Conservation (phyloP, 2,888 invertebrate species). For the Gryllus longicercus region DNA sequence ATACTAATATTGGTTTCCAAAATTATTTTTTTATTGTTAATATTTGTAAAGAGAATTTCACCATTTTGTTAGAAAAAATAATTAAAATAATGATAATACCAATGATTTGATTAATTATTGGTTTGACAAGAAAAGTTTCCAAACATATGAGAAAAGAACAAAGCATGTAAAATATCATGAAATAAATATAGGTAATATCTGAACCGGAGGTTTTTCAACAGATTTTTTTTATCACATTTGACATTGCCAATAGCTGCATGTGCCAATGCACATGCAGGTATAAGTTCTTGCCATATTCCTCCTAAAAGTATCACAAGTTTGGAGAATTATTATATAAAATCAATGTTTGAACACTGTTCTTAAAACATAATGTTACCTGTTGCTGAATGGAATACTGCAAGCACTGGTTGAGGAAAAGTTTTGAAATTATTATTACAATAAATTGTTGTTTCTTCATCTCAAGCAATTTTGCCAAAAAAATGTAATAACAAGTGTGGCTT, state of each 20-base stretch:
- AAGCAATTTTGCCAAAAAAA: conserved; percentile 96
- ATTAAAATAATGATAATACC: too few species aligned
- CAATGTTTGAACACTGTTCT: neutral
- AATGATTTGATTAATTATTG: too few species aligned
- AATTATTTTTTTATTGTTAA: too few species aligned
- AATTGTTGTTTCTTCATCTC: conserved; percentile 72
- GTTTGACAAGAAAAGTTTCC: neutral
- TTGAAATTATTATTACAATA: conserved; percentile 98
- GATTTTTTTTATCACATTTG: conserved; percentile 63
- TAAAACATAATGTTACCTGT: conserved; percentile 58
- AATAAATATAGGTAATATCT: conserved; percentile 95
- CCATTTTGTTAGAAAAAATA: neutral
- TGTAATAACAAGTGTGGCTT: conserved; percentile 47
- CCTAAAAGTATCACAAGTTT: conserved; percentile 52
- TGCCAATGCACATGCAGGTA: conserved; percentile 96
- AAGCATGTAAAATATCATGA: conserved; percentile 97
- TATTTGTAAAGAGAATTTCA: too few species aligned
- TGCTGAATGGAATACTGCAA: conserved; percentile 92
- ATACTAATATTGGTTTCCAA: too few species aligned
- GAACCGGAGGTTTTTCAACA: conserved; percentile 76
- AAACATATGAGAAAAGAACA: conserved; percentile 93
- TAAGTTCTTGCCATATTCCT: conserved; percentile 99
- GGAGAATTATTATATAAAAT: too few species aligned
- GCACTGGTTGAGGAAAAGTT: conserved; percentile 94
- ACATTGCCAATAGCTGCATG: conserved; percentile 65